Evolutionary conservation across 2,888 invertebrate genomes (phyloP).

Genomic region (Tetragonula carbonaria): DNA sequence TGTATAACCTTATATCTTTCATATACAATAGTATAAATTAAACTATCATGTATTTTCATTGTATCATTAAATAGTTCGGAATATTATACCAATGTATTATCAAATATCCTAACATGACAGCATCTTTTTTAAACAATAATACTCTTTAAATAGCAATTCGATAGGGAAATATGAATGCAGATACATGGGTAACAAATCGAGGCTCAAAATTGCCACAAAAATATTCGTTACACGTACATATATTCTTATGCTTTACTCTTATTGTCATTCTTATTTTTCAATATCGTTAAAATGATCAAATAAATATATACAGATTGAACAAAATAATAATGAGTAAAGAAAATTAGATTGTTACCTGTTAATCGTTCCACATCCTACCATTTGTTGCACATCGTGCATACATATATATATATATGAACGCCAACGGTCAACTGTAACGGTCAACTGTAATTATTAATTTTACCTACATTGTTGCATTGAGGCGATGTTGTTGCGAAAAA

Average conservation of each 20-base stretch:
- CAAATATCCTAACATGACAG: no score
- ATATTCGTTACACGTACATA: background rate
- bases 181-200: background rate
- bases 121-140: background rate
- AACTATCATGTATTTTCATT: no score
- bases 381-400: background rate
- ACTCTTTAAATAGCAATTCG: background rate
- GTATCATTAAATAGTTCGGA: no score
- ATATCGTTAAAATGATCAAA: background rate
- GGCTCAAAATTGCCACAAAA: background rate
- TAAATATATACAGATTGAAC: background rate
- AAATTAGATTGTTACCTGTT: background rate
- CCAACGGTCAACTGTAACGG: background rate
- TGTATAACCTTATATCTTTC: no score
- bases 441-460: background rate
- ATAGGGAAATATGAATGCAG: background rate
- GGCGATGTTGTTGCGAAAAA: no score
- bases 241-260: background rate
- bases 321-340: background rate
- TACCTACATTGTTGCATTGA: background rate
- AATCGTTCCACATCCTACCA: background rate
- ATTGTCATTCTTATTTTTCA: background rate
- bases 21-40: no score
- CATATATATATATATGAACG: background rate
- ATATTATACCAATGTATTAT: no score